Evolutionary conservation across 2,113 vertebrate genomes (phyloP).

Genomic region (Microtus oregoni): DNA sequence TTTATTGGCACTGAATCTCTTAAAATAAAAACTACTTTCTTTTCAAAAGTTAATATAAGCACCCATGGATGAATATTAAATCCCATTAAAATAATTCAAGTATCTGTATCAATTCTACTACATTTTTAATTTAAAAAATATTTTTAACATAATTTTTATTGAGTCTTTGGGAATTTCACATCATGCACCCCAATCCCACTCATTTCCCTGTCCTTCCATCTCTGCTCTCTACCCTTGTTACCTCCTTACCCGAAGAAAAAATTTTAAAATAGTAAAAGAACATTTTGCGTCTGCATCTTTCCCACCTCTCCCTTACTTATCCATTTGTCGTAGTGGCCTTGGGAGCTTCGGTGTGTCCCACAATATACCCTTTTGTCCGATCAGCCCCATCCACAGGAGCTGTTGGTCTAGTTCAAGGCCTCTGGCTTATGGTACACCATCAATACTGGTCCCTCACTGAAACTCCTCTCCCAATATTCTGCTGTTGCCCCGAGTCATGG

Average conservation of each 20-base stretch:
- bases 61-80: background rate
- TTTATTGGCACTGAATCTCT: background rate
- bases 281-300: background rate
- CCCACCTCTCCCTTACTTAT: background rate
- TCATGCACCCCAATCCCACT: background rate
- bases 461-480: background rate
- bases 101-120: background rate
- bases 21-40: background rate
- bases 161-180: background rate
- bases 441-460: background rate
- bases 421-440: background rate
- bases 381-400: background rate
- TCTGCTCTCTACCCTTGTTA: background rate
- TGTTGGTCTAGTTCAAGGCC: background rate
- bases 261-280: background rate
- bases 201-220: background rate
- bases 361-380: background rate
- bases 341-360: background rate
- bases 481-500: background rate
- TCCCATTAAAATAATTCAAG: background rate
- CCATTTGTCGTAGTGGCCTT: background rate
- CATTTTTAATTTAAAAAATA: background rate
- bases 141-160: background rate
- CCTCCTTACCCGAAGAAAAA: background rate
- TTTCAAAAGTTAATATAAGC: conserved; percentile 24